phyloP scores from a whole-genome alignment of 2,113 vertebrate species.

The Ceratotherium simum region DNA sequence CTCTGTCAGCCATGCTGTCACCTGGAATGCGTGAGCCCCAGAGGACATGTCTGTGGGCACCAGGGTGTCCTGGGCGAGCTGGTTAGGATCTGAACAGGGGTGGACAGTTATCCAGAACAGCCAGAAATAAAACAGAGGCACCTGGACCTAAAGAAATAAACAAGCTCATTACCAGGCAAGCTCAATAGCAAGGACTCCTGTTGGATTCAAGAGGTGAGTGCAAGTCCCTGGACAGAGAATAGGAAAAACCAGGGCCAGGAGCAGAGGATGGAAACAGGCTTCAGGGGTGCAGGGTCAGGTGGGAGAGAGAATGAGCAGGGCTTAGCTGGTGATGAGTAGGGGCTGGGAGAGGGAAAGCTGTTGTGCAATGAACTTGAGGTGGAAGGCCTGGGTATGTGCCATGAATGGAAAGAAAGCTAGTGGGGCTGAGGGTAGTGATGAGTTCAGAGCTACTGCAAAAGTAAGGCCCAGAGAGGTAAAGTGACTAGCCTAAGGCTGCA shows the following conservation, averaged over 20 bases:
- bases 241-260: neutral
- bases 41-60: neutral
- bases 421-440: rapidly evolving
- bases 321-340: neutral
- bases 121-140: neutral
- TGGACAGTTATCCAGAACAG: neutral
- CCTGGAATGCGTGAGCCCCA: neutral
- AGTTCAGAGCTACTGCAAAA: neutral
- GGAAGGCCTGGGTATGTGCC: no score
- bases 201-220: neutral
- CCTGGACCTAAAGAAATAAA: neutral
- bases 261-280: neutral
- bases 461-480: neutral
- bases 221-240: neutral
- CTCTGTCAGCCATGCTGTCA: neutral
- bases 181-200: neutral
- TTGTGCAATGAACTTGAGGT: neutral
- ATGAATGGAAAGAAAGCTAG: neutral
- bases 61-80: neutral
- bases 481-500: neutral
- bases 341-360: neutral
- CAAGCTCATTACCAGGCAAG: neutral
- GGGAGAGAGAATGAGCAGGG: neutral
- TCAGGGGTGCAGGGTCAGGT: neutral
- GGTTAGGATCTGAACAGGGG: neutral